Evolutionary conservation across 2,113 vertebrate genomes (phyloP), one percentile per base, ranked within the genome.

Genomic region (Periophthalmodon schlosseri): DNA sequence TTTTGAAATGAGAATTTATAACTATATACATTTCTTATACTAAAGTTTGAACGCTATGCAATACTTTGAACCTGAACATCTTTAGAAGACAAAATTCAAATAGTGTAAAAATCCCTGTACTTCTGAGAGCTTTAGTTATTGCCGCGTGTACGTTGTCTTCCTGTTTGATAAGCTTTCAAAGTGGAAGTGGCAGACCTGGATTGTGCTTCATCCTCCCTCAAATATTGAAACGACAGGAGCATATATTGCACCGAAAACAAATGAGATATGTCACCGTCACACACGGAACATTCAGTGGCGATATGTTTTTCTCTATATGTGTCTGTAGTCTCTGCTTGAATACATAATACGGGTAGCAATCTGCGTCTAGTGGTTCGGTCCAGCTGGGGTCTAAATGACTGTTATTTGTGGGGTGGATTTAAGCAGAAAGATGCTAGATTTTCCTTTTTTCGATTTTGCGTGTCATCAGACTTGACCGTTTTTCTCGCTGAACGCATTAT

Each of bases 401-500:
- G 66, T 68, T 46, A 68, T 68, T 47, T 68, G 39, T 44, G n/a
- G 21, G 39, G 44, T 68, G 36, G 65, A 47, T 68, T 68, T 68
- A 24, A 68, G 66, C 46, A 68, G 44, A 65, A 65, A 65, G 34
- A 75, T 77, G 74, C 44, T 8, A 28, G 46, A 75, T 9, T 65
- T n/a, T 63, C 54, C 69, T 75, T 49, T 77, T 52, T 60, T 14
- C 57, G 76, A 57, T 52, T 63, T 64, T 15, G 57, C 74, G 71
- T 76, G 44, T 71, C 68, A 63, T 34, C 13, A 52, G 80, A 76
- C 80, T 33, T 34, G 36, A 67, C 71, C 66, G 39, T 85, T 87
- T 81, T 68, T 68, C 67, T 89, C 79, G 63, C 68, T 70, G 49
- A 79, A 75, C 80, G 77, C 86, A 84, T 88, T 83, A 88, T 80